Evolutionary conservation across 2,888 invertebrate species (phyloP).

Genomic region (Tinea pellionella): DNA sequence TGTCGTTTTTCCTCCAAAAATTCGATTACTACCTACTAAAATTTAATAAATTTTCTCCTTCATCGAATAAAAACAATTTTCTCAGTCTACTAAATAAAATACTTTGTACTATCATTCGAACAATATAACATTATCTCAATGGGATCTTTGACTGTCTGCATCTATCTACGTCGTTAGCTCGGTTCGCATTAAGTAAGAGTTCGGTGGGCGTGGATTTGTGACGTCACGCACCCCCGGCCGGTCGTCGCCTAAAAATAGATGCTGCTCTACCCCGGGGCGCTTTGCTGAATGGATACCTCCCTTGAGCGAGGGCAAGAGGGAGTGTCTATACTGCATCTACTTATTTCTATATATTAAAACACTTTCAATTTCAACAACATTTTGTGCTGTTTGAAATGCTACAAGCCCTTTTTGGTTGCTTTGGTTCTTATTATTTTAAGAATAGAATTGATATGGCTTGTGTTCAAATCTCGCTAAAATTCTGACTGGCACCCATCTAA

Average conservation of each 20-base stretch:
- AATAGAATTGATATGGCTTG: too few species aligned
- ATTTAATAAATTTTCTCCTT: background rate
- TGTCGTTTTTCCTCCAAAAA: background rate
- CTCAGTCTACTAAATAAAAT: background rate
- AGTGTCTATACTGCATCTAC: background rate
- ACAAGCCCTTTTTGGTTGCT: too few species aligned
- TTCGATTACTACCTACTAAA: background rate
- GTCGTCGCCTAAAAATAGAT: conserved; percentile 55
- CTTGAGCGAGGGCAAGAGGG: conserved; percentile 16
- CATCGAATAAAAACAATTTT: background rate
- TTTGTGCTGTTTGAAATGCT: too few species aligned
- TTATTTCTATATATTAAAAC: background rate
- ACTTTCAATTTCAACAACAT: background rate
- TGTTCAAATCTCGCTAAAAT: too few species aligned
- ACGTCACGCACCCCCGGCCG: conserved; percentile 38
- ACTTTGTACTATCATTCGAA: background rate
- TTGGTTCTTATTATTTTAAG: too few species aligned
- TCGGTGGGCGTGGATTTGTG: conserved; percentile 28
- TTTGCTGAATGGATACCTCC: conserved; percentile 47
- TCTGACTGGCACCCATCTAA: too few species aligned
- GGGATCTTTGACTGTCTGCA: conserved; percentile 8
- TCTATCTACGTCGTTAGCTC: background rate
- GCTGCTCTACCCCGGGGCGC: conserved; percentile 41
- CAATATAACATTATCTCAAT: background rate
- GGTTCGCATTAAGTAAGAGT: background rate